Evolutionary conservation across 2,113 vertebrate genomes (phyloP).

Genomic region (Trinectes maculatus): DNA sequence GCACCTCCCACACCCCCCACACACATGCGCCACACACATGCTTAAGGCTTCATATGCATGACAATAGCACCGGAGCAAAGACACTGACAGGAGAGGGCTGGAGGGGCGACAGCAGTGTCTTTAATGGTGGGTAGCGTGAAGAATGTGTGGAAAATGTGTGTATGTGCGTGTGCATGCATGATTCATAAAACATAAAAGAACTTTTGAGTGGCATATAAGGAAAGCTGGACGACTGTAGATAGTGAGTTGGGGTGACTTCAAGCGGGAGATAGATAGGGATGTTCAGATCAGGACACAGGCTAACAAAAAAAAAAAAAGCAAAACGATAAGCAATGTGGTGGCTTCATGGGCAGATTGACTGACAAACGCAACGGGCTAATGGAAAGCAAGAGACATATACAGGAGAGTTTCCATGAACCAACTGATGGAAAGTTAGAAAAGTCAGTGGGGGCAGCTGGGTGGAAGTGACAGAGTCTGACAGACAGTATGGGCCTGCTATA

Average conservation of each 20-base stretch:
- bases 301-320: too few relatives aligned
- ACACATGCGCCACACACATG: constrained; percentile 32
- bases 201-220: constrained; percentile 59
- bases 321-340: constrained; percentile 41
- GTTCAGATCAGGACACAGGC: constrained; percentile 61
- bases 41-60: constrained; percentile 62
- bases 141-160: constrained; percentile 21
- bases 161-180: constrained; percentile 7
- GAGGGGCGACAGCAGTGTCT: constrained; percentile 25
- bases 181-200: constrained; percentile 65
- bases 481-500: neutral
- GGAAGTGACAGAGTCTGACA: neutral
- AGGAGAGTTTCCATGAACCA: constrained; percentile 7
- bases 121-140: constrained; percentile 44
- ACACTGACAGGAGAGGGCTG: constrained; percentile 33
- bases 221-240: constrained; percentile 66
- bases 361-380: constrained; percentile 39
- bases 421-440: constrained; percentile 3
- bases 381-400: constrained; percentile 28
- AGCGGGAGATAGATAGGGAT: constrained; percentile 64
- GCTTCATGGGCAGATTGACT: constrained; percentile 52
- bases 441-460: neutral
- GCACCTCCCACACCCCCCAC: constrained; percentile 11
- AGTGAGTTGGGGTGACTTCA: constrained; percentile 62
- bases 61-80: constrained; percentile 54